Evolutionary conservation across 2,888 invertebrate genomes (phyloP).

Genomic region (Meiosimyza decipiens): DNA sequence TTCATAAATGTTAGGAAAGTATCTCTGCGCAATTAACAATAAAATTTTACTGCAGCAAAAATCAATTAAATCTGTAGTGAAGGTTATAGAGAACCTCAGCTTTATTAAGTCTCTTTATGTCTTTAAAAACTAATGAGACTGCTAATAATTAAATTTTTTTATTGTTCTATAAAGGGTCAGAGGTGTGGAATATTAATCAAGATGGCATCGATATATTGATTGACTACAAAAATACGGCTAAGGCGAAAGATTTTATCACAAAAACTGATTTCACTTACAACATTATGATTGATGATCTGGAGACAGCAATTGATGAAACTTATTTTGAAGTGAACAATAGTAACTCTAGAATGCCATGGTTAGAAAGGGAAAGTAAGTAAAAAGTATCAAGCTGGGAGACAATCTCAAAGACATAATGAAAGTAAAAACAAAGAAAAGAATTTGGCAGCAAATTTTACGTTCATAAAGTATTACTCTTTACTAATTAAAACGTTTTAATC

Average conservation of each 20-base stretch:
- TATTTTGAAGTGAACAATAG: conserved; percentile 75
- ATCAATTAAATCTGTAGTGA: no score
- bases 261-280: conserved; percentile 74
- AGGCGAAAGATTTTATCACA: conserved; percentile 72
- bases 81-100: no score
- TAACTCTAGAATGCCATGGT: conserved; percentile 65
- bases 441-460: no score
- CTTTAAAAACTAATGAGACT: background rate
- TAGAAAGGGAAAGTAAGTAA: conserved; percentile 52
- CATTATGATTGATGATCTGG: conserved; percentile 81
- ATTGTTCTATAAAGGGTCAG: conserved; percentile 53
- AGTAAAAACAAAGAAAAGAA: background rate
- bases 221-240: conserved; percentile 68
- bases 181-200: conserved; percentile 65
- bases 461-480: background rate
- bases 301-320: conserved; percentile 75
- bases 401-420: background rate
- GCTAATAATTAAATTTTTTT: background rate
- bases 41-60: no score
- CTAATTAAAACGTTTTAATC: background rate
- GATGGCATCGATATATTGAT: conserved; percentile 76
- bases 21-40: no score
- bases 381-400: background rate
- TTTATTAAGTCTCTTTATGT: no score
- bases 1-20: no score